Base-by-base conservation (phyloP, 2,113 vertebrate species). In the Gasterosteus nipponicus region DNA sequence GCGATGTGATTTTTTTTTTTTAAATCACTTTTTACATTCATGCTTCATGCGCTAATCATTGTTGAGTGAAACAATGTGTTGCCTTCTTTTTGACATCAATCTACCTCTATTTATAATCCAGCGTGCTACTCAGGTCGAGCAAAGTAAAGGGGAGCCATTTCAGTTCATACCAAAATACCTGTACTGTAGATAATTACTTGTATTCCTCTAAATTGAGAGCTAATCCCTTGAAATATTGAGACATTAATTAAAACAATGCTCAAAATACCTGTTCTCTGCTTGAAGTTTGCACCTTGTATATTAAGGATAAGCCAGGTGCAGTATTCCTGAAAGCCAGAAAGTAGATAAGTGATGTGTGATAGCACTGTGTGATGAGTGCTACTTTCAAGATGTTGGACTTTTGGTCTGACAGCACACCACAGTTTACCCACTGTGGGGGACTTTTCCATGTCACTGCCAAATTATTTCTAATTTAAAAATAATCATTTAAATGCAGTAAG, bases 201-300 rank as follows among this genome's bases (percentile, higher is more conserved):
- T 41, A 75, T 72, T 81, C 41, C n/a, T 57, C 66, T 63, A 63
- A 66, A 78, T 31, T 62, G 74, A 57, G 67, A 65, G 31, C 69
- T 33, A 8, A 39, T 67, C 75, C 70, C 62, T 56, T 56, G 38
- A 56, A 68, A 86, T 75, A 60, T 75, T 51, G 14, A 18, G 57
- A 56, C 39, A 64, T 69, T 66, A 67, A 42, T 57, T 66, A 58
- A 42, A 51, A 73, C 44, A 68, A 56, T 64, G 53, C 54, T 63
- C 67, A 63, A 73, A 70, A 83, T 77, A 39, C 33, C 1, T 2
- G 16, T 19, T 65, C 10, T 41, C n/a, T 1, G 10, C 61, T 38
- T 70, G 51, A 75, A 46, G 53, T 41, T 38, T 54, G 38, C 11
- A 18, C n/a, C 22, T 7, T 44, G 49, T 42, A 47, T 56, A 39